phyloP scores from a whole-genome alignment of 2,888 invertebrate genomes.

The Peribatodes rhomboidaria region DNA sequence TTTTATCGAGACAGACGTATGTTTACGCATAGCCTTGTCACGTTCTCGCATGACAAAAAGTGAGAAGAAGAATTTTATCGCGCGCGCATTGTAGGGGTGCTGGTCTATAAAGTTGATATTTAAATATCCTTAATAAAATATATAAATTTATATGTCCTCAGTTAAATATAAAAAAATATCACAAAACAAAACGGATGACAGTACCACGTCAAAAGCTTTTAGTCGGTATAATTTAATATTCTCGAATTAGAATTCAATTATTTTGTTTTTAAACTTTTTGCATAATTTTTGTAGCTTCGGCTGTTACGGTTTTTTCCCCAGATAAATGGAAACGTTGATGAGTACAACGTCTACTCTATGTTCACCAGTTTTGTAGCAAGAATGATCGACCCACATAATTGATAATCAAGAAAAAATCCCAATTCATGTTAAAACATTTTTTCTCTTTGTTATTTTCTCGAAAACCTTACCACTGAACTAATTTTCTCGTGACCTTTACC shows the following conservation, averaged over 20 bases:
- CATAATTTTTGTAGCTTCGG: neutral
- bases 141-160: neutral
- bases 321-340: too few relatives aligned
- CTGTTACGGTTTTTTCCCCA: too few relatives aligned
- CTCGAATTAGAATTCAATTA: neutral
- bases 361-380: too few relatives aligned
- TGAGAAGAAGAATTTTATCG: too few relatives aligned
- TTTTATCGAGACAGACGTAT: too few relatives aligned
- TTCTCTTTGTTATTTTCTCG: neutral
- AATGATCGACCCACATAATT: too few relatives aligned
- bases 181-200: neutral
- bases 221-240: neutral
- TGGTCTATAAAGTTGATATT: too few relatives aligned
- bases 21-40: too few relatives aligned
- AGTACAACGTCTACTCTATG: too few relatives aligned
- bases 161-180: neutral
- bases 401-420: neutral
- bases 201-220: neutral
- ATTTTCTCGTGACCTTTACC: neutral
- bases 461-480: neutral
- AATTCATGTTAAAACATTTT: neutral
- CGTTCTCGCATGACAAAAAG: too few relatives aligned
- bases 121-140: neutral
- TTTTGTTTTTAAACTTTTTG: neutral
- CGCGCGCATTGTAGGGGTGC: too few relatives aligned